Percentiles rank a stretch among this genome's conserved stretches.
phyloP scores from a whole-genome alignment of 2,113 vertebrate genomes.

The Zosterops japonicus region DNA sequence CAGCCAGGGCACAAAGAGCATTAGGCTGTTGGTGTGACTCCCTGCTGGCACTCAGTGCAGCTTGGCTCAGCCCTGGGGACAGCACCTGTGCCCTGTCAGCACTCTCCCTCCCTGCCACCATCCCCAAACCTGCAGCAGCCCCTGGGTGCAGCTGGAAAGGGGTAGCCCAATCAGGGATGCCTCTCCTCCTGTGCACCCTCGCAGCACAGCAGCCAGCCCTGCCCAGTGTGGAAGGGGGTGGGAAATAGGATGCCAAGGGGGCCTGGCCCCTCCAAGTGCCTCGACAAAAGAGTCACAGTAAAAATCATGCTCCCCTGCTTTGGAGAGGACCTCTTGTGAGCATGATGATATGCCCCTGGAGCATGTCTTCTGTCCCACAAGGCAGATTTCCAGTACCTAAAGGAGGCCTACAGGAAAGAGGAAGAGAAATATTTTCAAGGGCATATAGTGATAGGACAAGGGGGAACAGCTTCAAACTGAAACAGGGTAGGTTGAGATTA shows the following conservation, averaged over 20 bases:
- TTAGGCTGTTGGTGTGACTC: not conserved
- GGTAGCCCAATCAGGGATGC: not conserved
- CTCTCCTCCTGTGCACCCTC: fast-evolving
- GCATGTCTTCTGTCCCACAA: fast-evolving
- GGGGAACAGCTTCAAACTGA: not conserved
- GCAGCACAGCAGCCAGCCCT: not conserved
- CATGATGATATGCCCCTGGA: fast-evolving
- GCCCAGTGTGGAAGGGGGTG: not conserved
- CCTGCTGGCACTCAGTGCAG: not conserved
- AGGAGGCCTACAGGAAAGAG: not conserved
- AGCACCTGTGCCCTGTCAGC: not conserved
- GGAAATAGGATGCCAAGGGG: not conserved
- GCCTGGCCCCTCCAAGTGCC: not conserved
- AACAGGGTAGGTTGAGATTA: not conserved
- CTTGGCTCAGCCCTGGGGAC: not conserved
- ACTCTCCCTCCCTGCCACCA: not conserved
- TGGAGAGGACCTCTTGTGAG: not conserved
- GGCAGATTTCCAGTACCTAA: not conserved
- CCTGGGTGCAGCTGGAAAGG: not conserved
- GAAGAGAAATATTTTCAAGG: not conserved
- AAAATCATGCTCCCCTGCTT: not conserved
- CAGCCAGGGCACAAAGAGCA: not conserved
- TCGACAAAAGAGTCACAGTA: not conserved
- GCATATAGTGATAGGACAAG: not conserved
- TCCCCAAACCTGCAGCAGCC: not conserved